Conservation (phyloP, 2,797 vertebrate species). For the Phalanger gymnotis region DNA sequence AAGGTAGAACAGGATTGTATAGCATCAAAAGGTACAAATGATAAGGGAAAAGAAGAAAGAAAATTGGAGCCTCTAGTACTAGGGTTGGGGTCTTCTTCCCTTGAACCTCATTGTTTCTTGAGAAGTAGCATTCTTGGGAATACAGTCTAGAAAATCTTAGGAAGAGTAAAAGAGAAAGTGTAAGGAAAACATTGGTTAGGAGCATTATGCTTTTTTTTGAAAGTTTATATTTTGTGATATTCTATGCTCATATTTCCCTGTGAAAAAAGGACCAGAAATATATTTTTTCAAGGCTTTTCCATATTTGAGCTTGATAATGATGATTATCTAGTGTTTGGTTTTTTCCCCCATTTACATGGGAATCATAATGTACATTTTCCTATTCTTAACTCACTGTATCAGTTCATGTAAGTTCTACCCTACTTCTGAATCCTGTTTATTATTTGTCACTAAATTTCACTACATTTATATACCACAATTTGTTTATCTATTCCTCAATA, state of each 20-base stretch:
- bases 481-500: background rate
- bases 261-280: background rate
- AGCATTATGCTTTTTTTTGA: background rate
- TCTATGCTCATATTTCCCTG: background rate
- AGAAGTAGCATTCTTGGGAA: background rate
- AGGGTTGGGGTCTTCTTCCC: background rate
- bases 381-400: no score
- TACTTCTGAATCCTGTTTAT: background rate
- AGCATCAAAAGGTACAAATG: background rate
- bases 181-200: background rate
- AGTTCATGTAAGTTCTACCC: background rate
- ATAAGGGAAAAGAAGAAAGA: background rate
- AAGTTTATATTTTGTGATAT: background rate
- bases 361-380: background rate
- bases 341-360: background rate
- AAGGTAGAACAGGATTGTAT: background rate
- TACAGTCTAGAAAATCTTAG: background rate
- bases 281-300: background rate
- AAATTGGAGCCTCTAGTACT: no score
- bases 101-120: background rate
- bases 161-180: background rate
- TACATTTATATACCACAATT: background rate
- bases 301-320: background rate
- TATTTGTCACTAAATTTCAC: background rate
- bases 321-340: background rate